phyloP scores from a whole-genome alignment of 2,888 invertebrate species.

The Eugnorisma glareosa region DNA sequence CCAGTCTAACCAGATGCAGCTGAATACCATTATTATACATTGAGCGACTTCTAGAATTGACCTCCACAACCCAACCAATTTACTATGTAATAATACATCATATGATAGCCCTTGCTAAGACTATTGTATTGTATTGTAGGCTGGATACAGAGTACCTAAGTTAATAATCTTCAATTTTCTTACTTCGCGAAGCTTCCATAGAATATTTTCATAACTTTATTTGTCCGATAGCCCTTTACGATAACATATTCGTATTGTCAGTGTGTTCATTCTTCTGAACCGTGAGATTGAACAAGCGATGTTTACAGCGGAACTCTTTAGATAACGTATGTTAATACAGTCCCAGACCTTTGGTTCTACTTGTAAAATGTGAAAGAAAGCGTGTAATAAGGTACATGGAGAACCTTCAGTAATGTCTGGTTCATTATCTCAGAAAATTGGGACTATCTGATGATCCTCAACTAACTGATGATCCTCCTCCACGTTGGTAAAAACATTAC shows the following conservation, averaged over 20 bases:
- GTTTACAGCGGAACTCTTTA: not conserved
- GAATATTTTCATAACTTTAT: not conserved
- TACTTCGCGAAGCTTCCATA: not conserved
- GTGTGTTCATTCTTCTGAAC: conserved; percentile 7
- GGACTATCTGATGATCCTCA: not conserved
- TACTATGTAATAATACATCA: not conserved
- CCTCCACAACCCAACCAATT: not conserved
- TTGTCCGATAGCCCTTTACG: conserved; percentile 24
- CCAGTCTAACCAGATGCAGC: not conserved
- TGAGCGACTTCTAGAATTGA: no score
- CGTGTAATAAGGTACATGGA: not conserved
- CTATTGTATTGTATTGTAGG: not conserved
- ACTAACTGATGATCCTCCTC: not conserved
- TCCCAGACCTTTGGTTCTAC: not conserved
- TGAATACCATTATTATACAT: not conserved
- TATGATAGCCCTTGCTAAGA: not conserved
- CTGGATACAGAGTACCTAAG: not conserved
- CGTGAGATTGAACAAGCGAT: conserved; percentile 31
- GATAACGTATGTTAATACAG: not conserved
- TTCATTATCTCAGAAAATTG: not conserved
- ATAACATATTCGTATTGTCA: conserved; percentile 26
- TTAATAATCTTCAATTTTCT: conserved; percentile 12
- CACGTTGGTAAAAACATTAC: not conserved
- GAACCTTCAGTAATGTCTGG: not conserved
- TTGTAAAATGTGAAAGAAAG: not conserved